Evolutionary conservation across 23 tunicate species (phyloP).

Genomic region (Halocynthia aurantium): DNA sequence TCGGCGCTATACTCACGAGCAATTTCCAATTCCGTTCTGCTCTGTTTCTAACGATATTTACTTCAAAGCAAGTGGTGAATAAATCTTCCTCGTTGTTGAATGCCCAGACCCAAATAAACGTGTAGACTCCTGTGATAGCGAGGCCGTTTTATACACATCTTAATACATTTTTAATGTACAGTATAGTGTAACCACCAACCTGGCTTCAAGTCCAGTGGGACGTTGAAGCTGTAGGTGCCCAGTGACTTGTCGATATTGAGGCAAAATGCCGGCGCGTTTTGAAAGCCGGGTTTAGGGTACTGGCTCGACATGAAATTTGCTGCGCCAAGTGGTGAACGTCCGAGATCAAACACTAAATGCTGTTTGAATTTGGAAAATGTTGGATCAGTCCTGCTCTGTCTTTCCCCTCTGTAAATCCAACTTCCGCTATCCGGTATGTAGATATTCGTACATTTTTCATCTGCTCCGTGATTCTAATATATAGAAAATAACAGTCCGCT

Average conservation of each 20-base stretch:
- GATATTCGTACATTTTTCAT: constrained; percentile 50
- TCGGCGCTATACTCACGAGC: neutral
- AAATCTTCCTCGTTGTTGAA: constrained; percentile 27
- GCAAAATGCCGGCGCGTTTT: constrained; percentile 34
- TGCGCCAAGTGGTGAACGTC: constrained; percentile 33
- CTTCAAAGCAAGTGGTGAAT: constrained; percentile 36
- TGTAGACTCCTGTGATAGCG: constrained; percentile 1
- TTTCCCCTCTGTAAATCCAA: constrained; percentile 43
- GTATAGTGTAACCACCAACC: neutral
- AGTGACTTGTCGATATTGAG: constrained; percentile 23
- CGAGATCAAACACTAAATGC: constrained; percentile 48
- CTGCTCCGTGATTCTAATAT: constrained; percentile 85
- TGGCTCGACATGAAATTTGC: neutral
- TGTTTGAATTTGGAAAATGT: constrained; percentile 27
- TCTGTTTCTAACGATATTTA: constrained; percentile 13
- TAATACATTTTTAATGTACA: no score
- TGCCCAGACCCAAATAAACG: constrained; percentile 41
- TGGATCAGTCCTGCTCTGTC: constrained; percentile 28
- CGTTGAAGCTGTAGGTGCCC: constrained; percentile 36
- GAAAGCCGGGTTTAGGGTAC: constrained; percentile 31
- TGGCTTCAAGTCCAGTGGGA: constrained; percentile 17
- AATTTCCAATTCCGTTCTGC: constrained; percentile 2
- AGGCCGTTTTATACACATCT: no score
- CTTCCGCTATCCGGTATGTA: constrained; percentile 83
- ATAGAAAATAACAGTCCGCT: neutral